Evolutionary conservation across 2,797 vertebrate genomes (phyloP).

Genomic region (Limosa lapponica): DNA sequence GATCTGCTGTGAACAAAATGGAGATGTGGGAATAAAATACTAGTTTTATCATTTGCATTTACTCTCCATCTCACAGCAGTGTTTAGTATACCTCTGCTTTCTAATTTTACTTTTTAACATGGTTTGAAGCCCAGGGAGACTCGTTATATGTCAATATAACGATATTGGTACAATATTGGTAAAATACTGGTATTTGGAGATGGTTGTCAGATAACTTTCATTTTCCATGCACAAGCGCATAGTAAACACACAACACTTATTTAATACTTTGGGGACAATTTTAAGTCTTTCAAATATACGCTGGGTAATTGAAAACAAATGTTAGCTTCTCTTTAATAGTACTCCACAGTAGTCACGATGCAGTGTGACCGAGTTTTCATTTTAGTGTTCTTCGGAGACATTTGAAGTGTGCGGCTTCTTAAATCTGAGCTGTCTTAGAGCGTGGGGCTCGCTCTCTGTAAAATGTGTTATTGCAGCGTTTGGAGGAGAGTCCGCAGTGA

Average conservation of each 20-base stretch:
- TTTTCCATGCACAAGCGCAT: neutral
- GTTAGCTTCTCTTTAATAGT: constrained; percentile 10
- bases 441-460: neutral
- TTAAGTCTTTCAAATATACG: neutral
- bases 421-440: neutral
- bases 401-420: neutral
- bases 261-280: neutral
- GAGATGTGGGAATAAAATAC: neutral
- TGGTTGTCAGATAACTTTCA: neutral
- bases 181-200: neutral
- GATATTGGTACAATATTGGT: neutral
- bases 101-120: neutral
- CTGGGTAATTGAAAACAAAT: constrained; percentile 24
- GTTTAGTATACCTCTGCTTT: neutral
- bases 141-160: neutral
- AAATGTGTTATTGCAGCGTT: neutral
- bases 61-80: neutral
- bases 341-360: neutral
- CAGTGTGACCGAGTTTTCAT: neutral
- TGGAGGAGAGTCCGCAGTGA: neutral
- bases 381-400: neutral
- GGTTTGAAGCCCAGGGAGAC: neutral
- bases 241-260: neutral
- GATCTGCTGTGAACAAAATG: neutral
- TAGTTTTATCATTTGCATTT: neutral